A percentile compares a stretch with the other conserved stretches of the same genome.
These are phyloP conservation scores for Myotis myotis DNA, from an alignment of 2,797 vertebrate species.

Conservation along the genomic window DNA sequence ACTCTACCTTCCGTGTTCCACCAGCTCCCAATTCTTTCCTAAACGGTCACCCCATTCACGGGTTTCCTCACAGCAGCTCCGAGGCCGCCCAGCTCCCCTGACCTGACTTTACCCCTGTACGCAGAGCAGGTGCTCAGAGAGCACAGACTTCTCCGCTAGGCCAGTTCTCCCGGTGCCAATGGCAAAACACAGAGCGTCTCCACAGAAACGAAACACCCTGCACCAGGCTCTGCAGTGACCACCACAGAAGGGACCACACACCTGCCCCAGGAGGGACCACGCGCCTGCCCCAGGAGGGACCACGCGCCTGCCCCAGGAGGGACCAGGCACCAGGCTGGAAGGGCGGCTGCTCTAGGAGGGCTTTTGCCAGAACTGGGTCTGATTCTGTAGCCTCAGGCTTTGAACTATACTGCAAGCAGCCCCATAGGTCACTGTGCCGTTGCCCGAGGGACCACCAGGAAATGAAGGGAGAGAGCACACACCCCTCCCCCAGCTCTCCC, in stretches of 20 bases:
- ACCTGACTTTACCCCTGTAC: too few species aligned
- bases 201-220: too few species aligned
- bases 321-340: too few species aligned
- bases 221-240: accelerated
- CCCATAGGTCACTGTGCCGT: accelerated
- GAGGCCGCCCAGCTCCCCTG: too few species aligned
- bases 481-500: background rate
- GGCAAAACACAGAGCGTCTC: background rate
- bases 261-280: background rate
- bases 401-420: accelerated
- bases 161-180: background rate
- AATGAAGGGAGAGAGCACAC: accelerated
- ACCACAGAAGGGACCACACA: too few species aligned
- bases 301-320: too few species aligned
- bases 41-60: background rate
- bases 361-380: background rate
- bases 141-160: too few species aligned
- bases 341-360: too few species aligned
- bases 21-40: background rate
- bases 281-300: background rate
- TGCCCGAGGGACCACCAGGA: accelerated
- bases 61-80: too few species aligned
- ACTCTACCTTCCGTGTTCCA: accelerated
- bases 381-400: background rate
- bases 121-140: background rate